Percentiles rank a stretch among this genome's conserved stretches.
phyloP scores from a whole-genome alignment of 2,113 vertebrate species.

The Taxidea taxus region DNA sequence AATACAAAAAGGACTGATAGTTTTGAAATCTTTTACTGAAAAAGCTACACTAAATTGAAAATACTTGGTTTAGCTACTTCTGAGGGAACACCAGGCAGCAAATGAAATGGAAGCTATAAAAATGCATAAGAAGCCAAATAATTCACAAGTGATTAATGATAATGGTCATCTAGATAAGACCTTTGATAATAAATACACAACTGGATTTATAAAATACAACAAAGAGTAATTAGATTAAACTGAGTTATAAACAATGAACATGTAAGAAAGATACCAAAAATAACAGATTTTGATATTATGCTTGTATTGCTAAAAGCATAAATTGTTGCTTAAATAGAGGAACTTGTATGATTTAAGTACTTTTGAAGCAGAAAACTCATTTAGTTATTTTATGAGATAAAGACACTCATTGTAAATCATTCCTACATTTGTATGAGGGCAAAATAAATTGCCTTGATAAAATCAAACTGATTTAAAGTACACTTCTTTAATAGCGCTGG shows the following conservation, averaged over 20 bases:
- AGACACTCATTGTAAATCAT: conserved; percentile 82
- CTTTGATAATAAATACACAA: conserved; percentile 70
- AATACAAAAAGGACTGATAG: background rate
- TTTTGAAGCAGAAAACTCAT: conserved; percentile 84
- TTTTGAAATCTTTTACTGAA: conserved; percentile 23
- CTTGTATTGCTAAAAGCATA: conserved; percentile 73
- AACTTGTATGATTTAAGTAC: conserved; percentile 81
- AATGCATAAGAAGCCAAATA: conserved; percentile 65
- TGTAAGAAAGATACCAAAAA: conserved; percentile 70
- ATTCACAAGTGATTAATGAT: conserved; percentile 76
- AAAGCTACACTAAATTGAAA: conserved; percentile 16
- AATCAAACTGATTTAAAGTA: conserved; percentile 83
- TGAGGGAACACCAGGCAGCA: conserved; percentile 59
- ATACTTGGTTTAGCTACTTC: conserved; percentile 39
- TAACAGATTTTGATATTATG: conserved; percentile 81
- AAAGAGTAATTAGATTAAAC: conserved; percentile 75
- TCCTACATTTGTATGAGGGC: conserved; percentile 77
- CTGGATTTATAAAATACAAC: conserved; percentile 72
- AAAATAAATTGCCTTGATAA: conserved; percentile 84
- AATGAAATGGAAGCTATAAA: conserved; percentile 66
- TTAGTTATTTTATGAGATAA: conserved; percentile 85
- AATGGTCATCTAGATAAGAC: conserved; percentile 71
- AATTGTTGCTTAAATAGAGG: conserved; percentile 74
- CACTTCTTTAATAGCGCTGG: conserved; percentile 70
- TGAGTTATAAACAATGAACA: conserved; percentile 75